These are phyloP conservation scores for Baccha elongata DNA, from an alignment of 2,888 invertebrate species.

Conservation along the genomic window DNA sequence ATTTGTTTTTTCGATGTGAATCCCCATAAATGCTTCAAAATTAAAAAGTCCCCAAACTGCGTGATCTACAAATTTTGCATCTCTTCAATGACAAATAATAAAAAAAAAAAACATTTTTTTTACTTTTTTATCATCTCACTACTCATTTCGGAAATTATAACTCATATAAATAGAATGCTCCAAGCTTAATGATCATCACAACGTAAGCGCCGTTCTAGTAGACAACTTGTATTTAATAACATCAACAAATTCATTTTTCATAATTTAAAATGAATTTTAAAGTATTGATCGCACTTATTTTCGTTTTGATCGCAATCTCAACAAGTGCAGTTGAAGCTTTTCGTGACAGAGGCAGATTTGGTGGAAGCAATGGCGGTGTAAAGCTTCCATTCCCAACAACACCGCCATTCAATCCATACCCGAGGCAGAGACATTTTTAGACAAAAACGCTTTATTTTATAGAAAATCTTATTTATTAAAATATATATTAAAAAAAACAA, in stretches of 20 bases:
- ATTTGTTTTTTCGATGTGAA: neutral
- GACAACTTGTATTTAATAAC: neutral
- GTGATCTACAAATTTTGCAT: neutral
- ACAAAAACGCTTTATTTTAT: neutral
- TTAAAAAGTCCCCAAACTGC: conserved; percentile 7
- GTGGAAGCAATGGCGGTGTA: conserved; percentile 4
- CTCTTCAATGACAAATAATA: neutral
- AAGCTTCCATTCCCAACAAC: conserved; percentile 38
- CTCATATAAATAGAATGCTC: conserved; percentile 32
- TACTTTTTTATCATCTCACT: conserved; percentile 25
- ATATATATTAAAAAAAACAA: too few relatives aligned
- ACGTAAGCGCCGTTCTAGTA: neutral
- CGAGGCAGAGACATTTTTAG: conserved; percentile 31
- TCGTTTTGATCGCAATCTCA: conserved; percentile 47
- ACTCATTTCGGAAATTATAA: neutral
- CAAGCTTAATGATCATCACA: conserved; percentile 7
- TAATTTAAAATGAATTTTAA: conserved; percentile 48
- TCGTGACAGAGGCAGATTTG: conserved; percentile 15
- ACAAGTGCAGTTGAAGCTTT: conserved; percentile 41
- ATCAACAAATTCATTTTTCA: neutral
- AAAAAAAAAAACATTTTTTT: neutral
- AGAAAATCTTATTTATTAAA: too few relatives aligned
- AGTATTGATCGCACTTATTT: conserved; percentile 50
- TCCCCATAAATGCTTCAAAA: neutral
- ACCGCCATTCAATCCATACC: conserved; percentile 51